phyloP scores from a whole-genome alignment of 2,113 vertebrate species.

The Patagioenas fasciata region DNA sequence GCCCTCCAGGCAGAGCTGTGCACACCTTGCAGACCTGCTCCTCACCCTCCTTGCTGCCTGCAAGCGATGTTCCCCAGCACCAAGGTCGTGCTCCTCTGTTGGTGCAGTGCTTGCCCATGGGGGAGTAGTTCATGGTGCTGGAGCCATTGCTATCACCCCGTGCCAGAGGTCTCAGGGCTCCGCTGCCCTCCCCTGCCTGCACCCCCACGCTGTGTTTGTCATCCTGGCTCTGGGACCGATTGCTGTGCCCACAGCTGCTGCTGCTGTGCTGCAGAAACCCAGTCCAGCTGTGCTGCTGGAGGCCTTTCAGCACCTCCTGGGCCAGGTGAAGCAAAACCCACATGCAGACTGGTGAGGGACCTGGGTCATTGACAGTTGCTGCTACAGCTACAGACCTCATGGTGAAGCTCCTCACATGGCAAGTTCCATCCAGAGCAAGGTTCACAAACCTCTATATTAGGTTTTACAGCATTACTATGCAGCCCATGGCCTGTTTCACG shows the following conservation, averaged over 20 bases:
- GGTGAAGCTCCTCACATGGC: rapidly evolving
- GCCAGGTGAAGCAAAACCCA: not conserved
- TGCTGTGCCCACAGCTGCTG: not conserved
- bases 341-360: not conserved
- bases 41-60: not conserved
- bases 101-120: rapidly evolving
- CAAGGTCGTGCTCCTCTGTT: not conserved
- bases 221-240: not conserved
- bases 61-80: rapidly evolving
- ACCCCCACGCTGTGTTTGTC: not conserved
- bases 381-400: not conserved
- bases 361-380: rapidly evolving
- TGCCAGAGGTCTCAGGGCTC: not conserved
- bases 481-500: not conserved
- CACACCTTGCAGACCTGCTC: not conserved
- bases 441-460: not conserved
- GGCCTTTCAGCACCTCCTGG: not conserved
- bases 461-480: not conserved
- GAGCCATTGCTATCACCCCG: rapidly evolving
- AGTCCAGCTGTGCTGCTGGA: not conserved
- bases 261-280: not conserved
- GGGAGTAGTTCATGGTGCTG: rapidly evolving
- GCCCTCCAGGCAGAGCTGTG: not conserved
- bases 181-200: not conserved
- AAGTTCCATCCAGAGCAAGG: conserved; percentile 4